Evolutionary conservation across 2,888 invertebrate genomes (phyloP), one percentile per base, ranked within the genome.

Genomic region (Troglohyphantes excavatus): DNA sequence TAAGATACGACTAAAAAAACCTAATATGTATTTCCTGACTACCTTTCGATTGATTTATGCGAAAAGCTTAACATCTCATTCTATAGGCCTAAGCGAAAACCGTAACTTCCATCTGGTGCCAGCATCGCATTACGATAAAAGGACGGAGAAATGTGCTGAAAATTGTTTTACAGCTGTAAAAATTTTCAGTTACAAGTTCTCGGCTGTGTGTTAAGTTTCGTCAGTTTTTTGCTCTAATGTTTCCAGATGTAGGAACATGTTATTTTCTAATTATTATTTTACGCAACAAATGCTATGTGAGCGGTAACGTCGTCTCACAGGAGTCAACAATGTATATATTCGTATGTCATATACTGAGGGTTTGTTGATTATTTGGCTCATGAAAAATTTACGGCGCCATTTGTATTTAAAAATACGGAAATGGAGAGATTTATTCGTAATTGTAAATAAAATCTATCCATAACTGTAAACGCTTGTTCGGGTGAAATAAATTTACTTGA

Each of bases 41-140:
- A 76, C 26, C 85, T 53, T 84, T 85, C 33, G 68, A 33, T 67
- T 76, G 85, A 85, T 85, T 76, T 85, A 85, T 85, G 75, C 76
- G 76, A 59, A 85, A 76, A 59, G 85, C 68, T 85, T 85, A 85
- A 85, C 39, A 76, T 76, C 76, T 76, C 53, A 68, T 76, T 76
- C 85, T 76, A 76, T 76, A 68, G 68, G 68, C 67, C 76, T 76
- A 85, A 85, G 68, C 85, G 76, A 68, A 85, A 85, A 76, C 68
- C 85, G 68, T 85, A 85, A 85, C 85, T 68, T 33, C 33, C 85
- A 85, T 75, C 85, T 85, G 85, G 68, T 59, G 39, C 85, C 76
- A 85, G 67, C 70, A 85, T 76, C 67, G 59, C 85, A 76, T 85
- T 85, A 76, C 67, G 67, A 67, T 67, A 76, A 85, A 76, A 85